A percentile compares a stretch with the other conserved stretches of the same genome.
Evolutionary conservation across 2,888 invertebrate species (phyloP).

Genomic region (Rotaria magnacalcarata): DNA sequence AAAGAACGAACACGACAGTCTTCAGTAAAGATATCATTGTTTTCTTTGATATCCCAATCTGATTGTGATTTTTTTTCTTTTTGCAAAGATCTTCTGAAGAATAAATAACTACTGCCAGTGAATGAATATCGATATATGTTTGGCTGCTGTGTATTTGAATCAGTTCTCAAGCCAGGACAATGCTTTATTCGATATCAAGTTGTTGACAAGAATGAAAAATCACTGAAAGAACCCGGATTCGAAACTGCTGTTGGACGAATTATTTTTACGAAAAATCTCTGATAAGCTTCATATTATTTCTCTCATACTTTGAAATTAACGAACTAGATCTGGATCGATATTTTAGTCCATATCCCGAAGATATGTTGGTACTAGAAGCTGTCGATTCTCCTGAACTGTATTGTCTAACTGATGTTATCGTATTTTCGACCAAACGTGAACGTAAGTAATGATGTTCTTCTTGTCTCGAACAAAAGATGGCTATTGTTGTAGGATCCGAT

Average conservation of each 20-base stretch:
- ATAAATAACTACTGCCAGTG: neutral
- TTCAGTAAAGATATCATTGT: too few relatives aligned
- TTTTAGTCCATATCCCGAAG: neutral
- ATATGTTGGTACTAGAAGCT: neutral
- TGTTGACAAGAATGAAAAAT: neutral
- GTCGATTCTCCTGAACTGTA: neutral
- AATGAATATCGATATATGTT: slow-evolving; percentile 13
- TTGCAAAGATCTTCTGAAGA: neutral
- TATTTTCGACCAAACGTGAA: neutral
- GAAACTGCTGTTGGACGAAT: neutral
- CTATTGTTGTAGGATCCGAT: neutral
- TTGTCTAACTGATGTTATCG: neutral
- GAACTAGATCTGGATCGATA: neutral
- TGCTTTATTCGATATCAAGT: neutral
- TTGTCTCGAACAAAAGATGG: neutral
- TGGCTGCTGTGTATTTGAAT: slow-evolving; percentile 1
- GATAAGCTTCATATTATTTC: neutral
- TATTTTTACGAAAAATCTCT: neutral
- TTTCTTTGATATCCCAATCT: neutral
- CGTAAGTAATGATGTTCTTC: neutral
- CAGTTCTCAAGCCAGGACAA: neutral
- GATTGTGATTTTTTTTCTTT: neutral
- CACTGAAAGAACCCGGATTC: neutral
- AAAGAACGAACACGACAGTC: neutral
- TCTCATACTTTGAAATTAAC: neutral